Evolutionary conservation across 2,797 vertebrate genomes (phyloP).

Genomic region (Antennarius maculatus): DNA sequence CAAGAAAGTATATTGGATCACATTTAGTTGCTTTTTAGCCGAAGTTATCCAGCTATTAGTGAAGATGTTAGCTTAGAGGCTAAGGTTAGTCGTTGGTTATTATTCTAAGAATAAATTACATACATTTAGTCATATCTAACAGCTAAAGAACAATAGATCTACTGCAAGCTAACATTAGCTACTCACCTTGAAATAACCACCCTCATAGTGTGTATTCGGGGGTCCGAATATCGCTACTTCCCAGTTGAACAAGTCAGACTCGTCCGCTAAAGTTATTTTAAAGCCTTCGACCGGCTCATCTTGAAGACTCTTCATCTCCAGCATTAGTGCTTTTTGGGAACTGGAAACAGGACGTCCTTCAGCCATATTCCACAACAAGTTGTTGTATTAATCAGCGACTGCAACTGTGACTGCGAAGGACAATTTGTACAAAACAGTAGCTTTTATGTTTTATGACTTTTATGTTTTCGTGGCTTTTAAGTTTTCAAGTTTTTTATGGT

Average conservation of each 20-base stretch:
- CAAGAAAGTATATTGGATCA: conserved; percentile 33
- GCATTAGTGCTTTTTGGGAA: conserved; percentile 92
- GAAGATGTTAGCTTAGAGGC: background rate
- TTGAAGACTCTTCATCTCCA: conserved; percentile 93
- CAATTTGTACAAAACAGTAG: conserved; percentile 54
- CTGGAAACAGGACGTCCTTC: conserved; percentile 87
- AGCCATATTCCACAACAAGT: conserved; percentile 84
- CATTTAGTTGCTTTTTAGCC: conserved; percentile 7
- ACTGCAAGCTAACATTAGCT: conserved; percentile 70
- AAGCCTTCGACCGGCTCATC: conserved; percentile 96
- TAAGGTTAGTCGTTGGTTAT: background rate
- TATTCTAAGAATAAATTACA: conserved; percentile 5
- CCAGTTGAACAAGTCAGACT: conserved; percentile 95
- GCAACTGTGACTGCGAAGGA: conserved; percentile 55
- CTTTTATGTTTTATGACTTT: background rate
- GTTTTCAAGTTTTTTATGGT: too few relatives aligned
- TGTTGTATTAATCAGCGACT: conserved; percentile 35
- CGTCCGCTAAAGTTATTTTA: conserved; percentile 92
- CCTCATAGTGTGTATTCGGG: conserved; percentile 93
- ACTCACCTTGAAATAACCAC: conserved; percentile 95
- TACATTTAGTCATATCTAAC: conserved; percentile 28
- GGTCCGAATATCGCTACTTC: conserved; percentile 96
- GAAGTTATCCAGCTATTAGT: conserved; percentile 3
- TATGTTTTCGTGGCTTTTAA: too few relatives aligned
- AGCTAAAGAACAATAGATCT: conserved; percentile 68